Conservation (phyloP, 2,113 vertebrate genomes). For the Sapajus apella region DNA sequence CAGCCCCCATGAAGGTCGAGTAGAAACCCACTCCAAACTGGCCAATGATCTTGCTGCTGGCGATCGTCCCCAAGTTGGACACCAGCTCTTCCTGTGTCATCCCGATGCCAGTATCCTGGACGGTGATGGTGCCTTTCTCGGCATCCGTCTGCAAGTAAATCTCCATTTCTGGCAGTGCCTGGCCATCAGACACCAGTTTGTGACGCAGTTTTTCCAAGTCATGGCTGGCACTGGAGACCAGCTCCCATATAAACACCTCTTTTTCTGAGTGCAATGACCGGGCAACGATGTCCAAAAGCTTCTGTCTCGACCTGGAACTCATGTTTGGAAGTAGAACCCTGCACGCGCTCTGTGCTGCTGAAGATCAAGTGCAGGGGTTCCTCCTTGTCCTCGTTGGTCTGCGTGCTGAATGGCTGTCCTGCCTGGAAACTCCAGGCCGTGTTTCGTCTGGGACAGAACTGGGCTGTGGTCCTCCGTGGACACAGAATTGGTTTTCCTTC, state of each 20-base stretch:
- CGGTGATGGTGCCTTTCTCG: slow-evolving; percentile 91
- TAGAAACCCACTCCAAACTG: slow-evolving; percentile 97
- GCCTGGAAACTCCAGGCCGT: too few relatives aligned
- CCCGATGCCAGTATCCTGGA: slow-evolving; percentile 97
- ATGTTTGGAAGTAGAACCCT: slow-evolving; percentile 90
- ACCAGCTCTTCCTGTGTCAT: slow-evolving; percentile 95
- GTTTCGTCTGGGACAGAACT: too few relatives aligned
- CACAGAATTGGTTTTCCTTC: slow-evolving; percentile 14
- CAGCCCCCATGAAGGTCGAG: slow-evolving; percentile 96
- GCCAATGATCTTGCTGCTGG: slow-evolving; percentile 95
- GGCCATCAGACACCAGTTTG: slow-evolving; percentile 87
- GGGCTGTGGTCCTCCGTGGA: too few relatives aligned
- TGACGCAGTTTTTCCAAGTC: slow-evolving; percentile 96
- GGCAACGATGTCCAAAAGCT: slow-evolving; percentile 97
- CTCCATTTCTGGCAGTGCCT: slow-evolving; percentile 90
- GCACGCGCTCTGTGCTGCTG: too few relatives aligned
- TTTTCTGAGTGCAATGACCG: slow-evolving; percentile 97
- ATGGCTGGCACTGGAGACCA: slow-evolving; percentile 96
- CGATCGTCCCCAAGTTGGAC: slow-evolving; percentile 95
- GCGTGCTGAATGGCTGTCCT: too few relatives aligned
- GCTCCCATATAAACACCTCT: slow-evolving; percentile 97
- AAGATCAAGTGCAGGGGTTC: too few relatives aligned
- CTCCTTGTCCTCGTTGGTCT: too few relatives aligned
- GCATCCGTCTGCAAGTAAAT: slow-evolving; percentile 94
- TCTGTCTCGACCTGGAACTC: slow-evolving; percentile 98